Evolutionary conservation across 2,888 invertebrate genomes (phyloP), one percentile per base, ranked within the genome.

Genomic region (Sialis fuliginosa): DNA sequence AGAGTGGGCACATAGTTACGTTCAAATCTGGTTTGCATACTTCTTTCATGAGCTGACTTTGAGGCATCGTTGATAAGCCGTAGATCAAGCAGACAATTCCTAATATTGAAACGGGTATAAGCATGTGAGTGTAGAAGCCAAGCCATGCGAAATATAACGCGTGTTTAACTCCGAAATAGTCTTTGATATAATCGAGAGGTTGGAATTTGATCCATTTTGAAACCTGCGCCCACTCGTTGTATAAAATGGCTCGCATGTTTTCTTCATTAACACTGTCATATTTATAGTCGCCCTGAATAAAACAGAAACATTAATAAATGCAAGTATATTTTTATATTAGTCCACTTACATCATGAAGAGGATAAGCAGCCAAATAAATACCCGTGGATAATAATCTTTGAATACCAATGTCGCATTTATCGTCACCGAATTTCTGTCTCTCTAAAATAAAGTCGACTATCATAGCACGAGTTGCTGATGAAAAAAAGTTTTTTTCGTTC

Each of bases 131-230:
- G 60, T 88, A 88, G 65, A 84, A 88, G 37, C 87, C 87, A 42
- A 87, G 68, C 87, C 87, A 88, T 9, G 85, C 79, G 64, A 86
- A 88, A 62, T 88, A 87, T 48, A 88, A 67, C 1, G 81, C 85
- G 54, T 84, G 75, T 65, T 79, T 82, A 3, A 80, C 76, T 42
- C 83, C 83, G 60, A 81, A 83, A 62, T 84, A 83, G 56, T 81
- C 79, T 69, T 81, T 79, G 49, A 87, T 76, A 52, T 77, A 73
- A 60, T 86, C 83, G 48, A 86, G 63, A 2, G 86, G 86, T 59
- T 87, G 86, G 49, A 71, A 74, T 63, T 81, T 80, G 53, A 77
- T 71, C 68, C 79, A 78, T 61, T 80, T 81, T 43, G 64, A 68
- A 49, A 80, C 64, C 43, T 74, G 69, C 2, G 80, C 83, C 85